Base-by-base conservation (phyloP, 1,140 invertebrate species). In the Pseudomyrmex dendroicus region DNA sequence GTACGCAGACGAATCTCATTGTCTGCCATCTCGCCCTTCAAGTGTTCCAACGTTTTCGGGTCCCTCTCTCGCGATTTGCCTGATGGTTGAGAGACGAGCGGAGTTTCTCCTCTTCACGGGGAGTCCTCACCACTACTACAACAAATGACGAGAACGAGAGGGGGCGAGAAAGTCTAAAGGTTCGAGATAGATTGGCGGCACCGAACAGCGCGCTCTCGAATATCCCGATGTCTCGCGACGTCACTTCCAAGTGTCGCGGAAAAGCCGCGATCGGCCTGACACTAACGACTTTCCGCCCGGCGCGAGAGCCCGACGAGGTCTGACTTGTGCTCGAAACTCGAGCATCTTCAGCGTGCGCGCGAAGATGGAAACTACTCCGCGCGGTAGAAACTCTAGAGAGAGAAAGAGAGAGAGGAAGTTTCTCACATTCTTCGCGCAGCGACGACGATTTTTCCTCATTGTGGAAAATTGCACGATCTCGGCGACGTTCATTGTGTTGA, bases 1-100 rank as follows among this genome's bases (percentile, higher is more conserved):
- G 57, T 86, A 86, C 82, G 64, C 57, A 87, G 86, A 87, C 86
- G 85, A 88, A 88, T 88, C 86, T 88, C 86, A 72, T 88, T 87
- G 86, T 87, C 85, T 80, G 25, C 62, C 73, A 59, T 59, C 13
- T 50, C 15, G 54, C 17, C 17, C 35, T 63, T 44, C 35, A 62
- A 22, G 44, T 63, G 61, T 63, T 76, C 63, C 25, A 35, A 1
- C 59, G 35, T 62, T 57, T 61, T 2, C 82, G 13, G 64, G 7
- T 35, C 0, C 7, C 52, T n/a, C 59, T 57, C 17, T 48, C 52
- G 35, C 50, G 78, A 85, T 57, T 35, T 70, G 25, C 64, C 46
- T 52, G 50, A 68, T 48, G 56, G 46, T 22, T 46, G 35, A 61
- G 57, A 62, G 50, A 35, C 35, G 70, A 77, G 67, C 66, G 57